Base-by-base conservation (phyloP, 37 sponge, comb jelly and placozoan genomes). In the Chondrilla cf. caribensis region DNA sequence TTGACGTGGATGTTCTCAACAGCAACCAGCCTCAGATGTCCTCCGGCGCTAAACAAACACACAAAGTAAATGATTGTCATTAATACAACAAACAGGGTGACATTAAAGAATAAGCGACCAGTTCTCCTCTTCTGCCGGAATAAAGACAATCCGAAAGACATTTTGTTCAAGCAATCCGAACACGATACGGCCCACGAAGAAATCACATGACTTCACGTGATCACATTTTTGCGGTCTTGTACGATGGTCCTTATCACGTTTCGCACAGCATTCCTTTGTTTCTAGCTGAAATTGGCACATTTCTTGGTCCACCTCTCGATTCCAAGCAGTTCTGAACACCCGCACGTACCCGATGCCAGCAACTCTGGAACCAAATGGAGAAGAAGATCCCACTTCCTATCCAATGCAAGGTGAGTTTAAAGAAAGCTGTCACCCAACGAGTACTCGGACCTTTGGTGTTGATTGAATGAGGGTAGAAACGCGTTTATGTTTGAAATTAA, bases 171-270 rank as follows among this genome's bases (percentile, higher is more conserved):
- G n/a, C n/a, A n/a, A n/a, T n/a, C n/a, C n/a, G n/a, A n/a, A n/a
- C n/a, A n/a, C n/a, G n/a, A n/a, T 47, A 11, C 51, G 11, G 51
- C 51, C 51, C 51, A 47, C 51, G 51, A 47, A 47, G 51, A 47
- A 18, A 26, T 73, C 76, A 42, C 76, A 43, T 73, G 76, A 5
- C 1, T 4, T 6, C 76, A 73, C 76, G 76, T 73, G 76, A 40
- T 7, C 24, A 32, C 68, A 67, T 67, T 31, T 33, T 25, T 67
- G 68, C 35, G 68, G 68, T 67, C 68, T 60, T 33, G 68, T 47
- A 47, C 9, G 51, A 47, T 11, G 51, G 51, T 47, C 11, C 51
- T 47, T 14, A 47, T 47, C 51, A 11, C 51, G 6, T 6, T 47
- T 47, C 11, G 44, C 3, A 4, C 0, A n/a, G 2, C 76, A 24